A percentile compares a stretch with the other conserved stretches of the same genome.
Conservation (phyloP, 2,888 invertebrate genomes). For the Drosophila mimetica region DNA sequence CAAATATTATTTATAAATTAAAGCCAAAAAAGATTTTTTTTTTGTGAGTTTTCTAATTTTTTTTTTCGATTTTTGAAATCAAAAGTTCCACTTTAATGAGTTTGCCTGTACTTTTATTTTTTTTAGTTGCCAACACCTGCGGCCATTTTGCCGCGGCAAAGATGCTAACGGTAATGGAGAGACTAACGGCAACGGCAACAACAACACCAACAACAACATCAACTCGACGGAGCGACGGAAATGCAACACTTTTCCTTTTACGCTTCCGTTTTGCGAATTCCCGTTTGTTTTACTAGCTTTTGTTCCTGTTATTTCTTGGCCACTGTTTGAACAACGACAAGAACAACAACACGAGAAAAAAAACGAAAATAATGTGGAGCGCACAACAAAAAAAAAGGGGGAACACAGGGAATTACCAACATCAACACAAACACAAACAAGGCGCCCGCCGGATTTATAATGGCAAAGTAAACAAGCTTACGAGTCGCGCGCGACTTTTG, state of each 20-base stretch:
- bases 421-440: slow-evolving; percentile 67
- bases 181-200: slow-evolving; percentile 30
- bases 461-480: slow-evolving; percentile 70
- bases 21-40: no score
- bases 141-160: slow-evolving; percentile 51
- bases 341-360: slow-evolving; percentile 34
- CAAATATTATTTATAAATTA: no score
- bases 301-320: slow-evolving; percentile 45
- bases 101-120: slow-evolving; percentile 6
- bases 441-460: slow-evolving; percentile 64
- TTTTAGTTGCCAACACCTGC: slow-evolving; percentile 62
- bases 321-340: slow-evolving; percentile 57
- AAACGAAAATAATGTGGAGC: slow-evolving; percentile 11
- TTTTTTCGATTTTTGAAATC: neutral
- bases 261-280: slow-evolving; percentile 52
- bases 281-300: slow-evolving; percentile 33
- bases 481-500: slow-evolving; percentile 64
- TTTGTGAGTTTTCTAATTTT: neutral
- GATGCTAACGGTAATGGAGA: slow-evolving; percentile 44
- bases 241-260: slow-evolving; percentile 74
- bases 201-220: neutral
- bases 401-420: slow-evolving; percentile 44
- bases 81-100: neutral
- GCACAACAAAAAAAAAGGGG: slow-evolving; percentile 5
- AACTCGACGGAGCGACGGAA: slow-evolving; percentile 52